Conservation (phyloP, 2,113 vertebrate genomes). For the Mandrillus leucophaeus region DNA sequence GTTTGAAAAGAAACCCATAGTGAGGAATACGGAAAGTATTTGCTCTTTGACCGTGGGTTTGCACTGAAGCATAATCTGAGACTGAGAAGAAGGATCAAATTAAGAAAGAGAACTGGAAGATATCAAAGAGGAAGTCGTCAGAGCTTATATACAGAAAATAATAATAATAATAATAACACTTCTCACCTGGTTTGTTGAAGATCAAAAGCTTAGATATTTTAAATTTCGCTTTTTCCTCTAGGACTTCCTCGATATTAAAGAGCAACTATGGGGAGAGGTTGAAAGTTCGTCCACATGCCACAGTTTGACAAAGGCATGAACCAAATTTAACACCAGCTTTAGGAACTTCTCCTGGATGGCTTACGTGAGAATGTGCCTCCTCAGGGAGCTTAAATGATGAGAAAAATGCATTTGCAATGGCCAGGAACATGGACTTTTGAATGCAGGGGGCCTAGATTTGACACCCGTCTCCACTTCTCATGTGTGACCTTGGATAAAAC, state of each 20-base stretch:
- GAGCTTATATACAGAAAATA: too few species aligned
- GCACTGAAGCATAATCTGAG: fast-evolving
- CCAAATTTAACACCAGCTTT: too few species aligned
- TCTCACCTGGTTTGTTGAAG: conserved; percentile 29
- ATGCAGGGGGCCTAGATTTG: neutral
- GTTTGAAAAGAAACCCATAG: neutral
- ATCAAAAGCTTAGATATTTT: neutral
- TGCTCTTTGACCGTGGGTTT: fast-evolving
- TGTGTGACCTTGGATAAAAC: neutral
- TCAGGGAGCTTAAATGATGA: neutral
- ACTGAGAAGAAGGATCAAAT: neutral
- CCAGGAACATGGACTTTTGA: neutral
- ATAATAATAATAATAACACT: neutral
- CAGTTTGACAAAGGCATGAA: neutral
- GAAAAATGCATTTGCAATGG: neutral
- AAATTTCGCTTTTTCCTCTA: neutral
- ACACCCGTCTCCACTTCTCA: fast-evolving
- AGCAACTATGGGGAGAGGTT: neutral
- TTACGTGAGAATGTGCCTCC: too few species aligned
- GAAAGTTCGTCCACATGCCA: neutral
- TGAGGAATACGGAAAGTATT: fast-evolving
- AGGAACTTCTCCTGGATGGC: neutral
- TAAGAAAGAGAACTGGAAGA: too few species aligned
- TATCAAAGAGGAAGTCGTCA: neutral
- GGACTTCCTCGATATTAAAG: neutral